Conservation (phyloP, 2,113 vertebrate species). For the Meles meles region DNA sequence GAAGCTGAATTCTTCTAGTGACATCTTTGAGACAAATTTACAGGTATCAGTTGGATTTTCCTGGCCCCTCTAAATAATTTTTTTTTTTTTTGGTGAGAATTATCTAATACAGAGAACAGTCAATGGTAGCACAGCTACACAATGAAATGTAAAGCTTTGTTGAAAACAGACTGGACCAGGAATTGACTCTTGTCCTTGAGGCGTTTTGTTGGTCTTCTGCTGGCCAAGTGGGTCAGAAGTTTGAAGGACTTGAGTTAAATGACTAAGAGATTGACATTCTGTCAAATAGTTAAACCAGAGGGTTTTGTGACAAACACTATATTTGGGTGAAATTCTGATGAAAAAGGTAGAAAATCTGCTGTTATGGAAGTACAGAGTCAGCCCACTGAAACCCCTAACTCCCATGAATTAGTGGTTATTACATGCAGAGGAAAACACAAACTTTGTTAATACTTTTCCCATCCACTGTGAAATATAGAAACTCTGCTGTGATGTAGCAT, state of each 20-base stretch:
- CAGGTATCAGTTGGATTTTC: background rate
- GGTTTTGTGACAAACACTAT: slow-evolving; percentile 51
- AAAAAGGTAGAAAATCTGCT: slow-evolving; percentile 36
- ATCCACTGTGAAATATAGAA: slow-evolving; percentile 64
- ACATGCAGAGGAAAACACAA: slow-evolving; percentile 51
- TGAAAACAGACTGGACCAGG: background rate
- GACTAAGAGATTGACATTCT: slow-evolving; percentile 15
- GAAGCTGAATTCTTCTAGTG: background rate
- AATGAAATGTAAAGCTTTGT: background rate
- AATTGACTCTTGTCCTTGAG: background rate
- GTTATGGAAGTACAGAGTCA: slow-evolving; percentile 50
- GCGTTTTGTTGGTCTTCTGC: background rate
- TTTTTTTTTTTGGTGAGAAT: background rate
- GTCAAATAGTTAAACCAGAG: slow-evolving; percentile 46
- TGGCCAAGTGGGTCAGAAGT: background rate
- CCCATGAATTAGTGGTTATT: slow-evolving; percentile 52
- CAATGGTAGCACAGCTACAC: background rate
- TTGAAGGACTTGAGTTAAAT: slow-evolving; percentile 14
- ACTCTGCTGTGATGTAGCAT: slow-evolving; percentile 56
- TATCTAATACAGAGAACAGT: background rate
- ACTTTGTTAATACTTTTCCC: slow-evolving; percentile 69
- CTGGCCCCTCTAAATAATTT: background rate
- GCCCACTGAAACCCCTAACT: slow-evolving; percentile 47
- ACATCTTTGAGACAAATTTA: background rate
- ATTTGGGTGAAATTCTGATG: slow-evolving; percentile 62